Evolutionary conservation across 1,140 invertebrate genomes (phyloP), one percentile per base, ranked within the genome.

Genomic region (Drosophila nigromelanica): DNA sequence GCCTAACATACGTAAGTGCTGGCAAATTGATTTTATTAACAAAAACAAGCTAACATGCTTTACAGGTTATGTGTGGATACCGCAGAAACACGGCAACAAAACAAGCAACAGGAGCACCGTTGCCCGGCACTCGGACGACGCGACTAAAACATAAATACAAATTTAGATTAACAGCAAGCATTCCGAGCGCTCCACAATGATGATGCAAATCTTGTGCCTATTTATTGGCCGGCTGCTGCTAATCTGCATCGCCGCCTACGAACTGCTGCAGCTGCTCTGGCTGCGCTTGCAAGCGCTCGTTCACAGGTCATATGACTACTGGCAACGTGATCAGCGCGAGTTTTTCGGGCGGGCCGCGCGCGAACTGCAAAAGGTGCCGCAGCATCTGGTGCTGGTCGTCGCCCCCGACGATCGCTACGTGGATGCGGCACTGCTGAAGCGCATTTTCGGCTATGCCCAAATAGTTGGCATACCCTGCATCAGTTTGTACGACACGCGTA

Each of bases 241-340:
- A 14, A 42, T 82, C 5, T 42, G 85, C 33, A 43, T 79, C 21
- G 59, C 40, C 6, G 45, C 54, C 5, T 80, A 73, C 64, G 80
- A 86, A 39, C 56, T 80, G 11, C 30, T 86, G 21, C 58, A 66
- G 43, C 78, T 18, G 14, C 21, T 89, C 5, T 55, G 63, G 18
- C 63, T 75, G 56, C 70, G 76, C 6, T 45, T 91, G 10, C 70
- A 90, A 71, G 79, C 89, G 42, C 45, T 89, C 39, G 54, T 52
- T 4, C 15, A 55, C n/a, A 63, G 75, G 86, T 91, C 90, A 91
- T 91, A 91, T 91, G 90, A 91, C 87, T 75, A 68, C 27, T 81
- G 73, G 68, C 73, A 78, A 72, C 74, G 79, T 76, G 74, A 83
- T 55, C 62, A 59, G 11, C 52, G 66, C 27, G 81, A 83, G 43